Evolutionary conservation across 2,113 vertebrate genomes (phyloP).

Genomic region (Scolopax mira): DNA sequence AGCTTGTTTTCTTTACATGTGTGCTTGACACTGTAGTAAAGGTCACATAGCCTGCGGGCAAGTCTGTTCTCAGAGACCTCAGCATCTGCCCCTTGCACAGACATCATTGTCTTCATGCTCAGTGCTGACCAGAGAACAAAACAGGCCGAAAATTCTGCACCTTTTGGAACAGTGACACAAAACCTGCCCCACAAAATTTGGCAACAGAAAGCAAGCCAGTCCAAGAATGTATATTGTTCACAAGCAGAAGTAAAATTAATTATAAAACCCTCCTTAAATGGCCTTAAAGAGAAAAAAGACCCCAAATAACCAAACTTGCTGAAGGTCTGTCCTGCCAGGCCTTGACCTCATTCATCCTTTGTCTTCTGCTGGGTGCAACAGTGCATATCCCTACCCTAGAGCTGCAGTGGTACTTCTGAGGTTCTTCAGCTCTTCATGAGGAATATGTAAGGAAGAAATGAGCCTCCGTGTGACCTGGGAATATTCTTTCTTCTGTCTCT

Average conservation of each 20-base stretch:
- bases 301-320: too few species aligned
- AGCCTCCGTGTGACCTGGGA: background rate
- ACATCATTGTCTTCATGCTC: accelerated
- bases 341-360: background rate
- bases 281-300: background rate
- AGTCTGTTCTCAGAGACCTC: background rate
- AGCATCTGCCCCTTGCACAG: background rate
- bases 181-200: background rate
- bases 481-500: background rate
- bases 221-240: background rate
- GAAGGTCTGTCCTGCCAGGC: background rate
- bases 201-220: background rate
- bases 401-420: background rate
- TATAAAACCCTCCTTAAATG: background rate
- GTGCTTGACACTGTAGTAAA: background rate
- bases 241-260: background rate
- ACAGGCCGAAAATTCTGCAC: background rate
- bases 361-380: background rate
- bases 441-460: accelerated
- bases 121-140: background rate
- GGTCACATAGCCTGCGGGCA: background rate
- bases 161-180: background rate
- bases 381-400: background rate
- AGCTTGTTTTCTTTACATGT: background rate
- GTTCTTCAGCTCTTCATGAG: background rate